These are phyloP conservation scores for Hydractinia symbiolongicarpus DNA, from an alignment of 30 jellyfish, hydroid and myxozoan genomes.

Conservation along the genomic window DNA sequence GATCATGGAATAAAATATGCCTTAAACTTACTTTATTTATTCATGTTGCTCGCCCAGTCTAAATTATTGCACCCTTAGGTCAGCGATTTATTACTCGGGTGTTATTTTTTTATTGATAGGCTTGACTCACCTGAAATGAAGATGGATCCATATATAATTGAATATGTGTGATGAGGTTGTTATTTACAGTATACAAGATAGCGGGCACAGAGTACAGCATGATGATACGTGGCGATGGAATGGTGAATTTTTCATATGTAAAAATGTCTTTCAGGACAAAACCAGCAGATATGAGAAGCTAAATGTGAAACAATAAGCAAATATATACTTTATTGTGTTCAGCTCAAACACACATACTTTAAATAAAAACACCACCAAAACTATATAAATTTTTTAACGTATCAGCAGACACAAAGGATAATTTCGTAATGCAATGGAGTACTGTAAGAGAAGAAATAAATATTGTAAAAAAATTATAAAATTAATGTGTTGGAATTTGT, in stretches of 20 bases:
- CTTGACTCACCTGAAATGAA: constrained; percentile 7
- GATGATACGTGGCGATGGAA: background rate
- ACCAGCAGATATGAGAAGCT: constrained; percentile 16
- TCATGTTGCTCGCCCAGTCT: too few relatives aligned
- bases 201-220: constrained; percentile 19
- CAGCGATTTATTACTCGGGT: background rate
- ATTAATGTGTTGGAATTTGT: too few relatives aligned
- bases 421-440: too few relatives aligned
- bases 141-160: constrained; percentile 26
- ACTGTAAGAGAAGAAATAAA: too few relatives aligned
- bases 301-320: background rate
- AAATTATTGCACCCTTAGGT: too few relatives aligned
- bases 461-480: too few relatives aligned
- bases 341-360: background rate
- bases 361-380: background rate
- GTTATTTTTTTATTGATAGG: background rate
- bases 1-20: too few relatives aligned
- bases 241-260: background rate
- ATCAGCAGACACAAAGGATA: background rate
- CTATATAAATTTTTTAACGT: too few relatives aligned
- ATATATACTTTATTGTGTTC: background rate
- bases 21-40: too few relatives aligned
- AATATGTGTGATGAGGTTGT: constrained; percentile 17
- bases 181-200: constrained; percentile 1
- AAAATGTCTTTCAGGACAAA: background rate